phyloP scores from a whole-genome alignment of 2,888 invertebrate genomes.

The Lumbricus terrestris region DNA sequence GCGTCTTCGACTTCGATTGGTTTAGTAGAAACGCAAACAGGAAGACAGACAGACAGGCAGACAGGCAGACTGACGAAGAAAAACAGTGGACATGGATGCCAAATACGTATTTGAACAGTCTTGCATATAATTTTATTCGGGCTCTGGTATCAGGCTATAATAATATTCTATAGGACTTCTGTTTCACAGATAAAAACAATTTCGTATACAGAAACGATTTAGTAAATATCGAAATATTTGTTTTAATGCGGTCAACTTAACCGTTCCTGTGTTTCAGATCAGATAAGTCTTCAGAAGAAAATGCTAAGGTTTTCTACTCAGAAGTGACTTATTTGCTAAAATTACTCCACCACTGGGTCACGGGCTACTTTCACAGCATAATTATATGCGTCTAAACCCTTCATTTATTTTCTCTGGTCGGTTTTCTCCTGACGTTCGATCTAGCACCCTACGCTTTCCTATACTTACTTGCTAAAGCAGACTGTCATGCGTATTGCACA shows the following conservation, averaged over 20 bases:
- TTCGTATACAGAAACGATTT: neutral
- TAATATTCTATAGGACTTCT: neutral
- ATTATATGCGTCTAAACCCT: too few species aligned
- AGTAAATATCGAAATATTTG: neutral
- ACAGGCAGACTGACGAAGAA: neutral
- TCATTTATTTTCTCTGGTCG: too few species aligned
- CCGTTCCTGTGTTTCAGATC: too few species aligned
- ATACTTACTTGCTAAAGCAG: too few species aligned
- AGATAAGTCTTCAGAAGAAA: neutral
- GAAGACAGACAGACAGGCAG: neutral
- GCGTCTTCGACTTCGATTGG: neutral
- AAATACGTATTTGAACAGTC: neutral
- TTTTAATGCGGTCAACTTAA: neutral
- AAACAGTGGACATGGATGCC: neutral
- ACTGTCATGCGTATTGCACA: too few species aligned
- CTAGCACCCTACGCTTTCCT: too few species aligned
- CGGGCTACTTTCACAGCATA: too few species aligned
- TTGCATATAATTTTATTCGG: neutral
- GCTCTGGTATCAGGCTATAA: neutral
- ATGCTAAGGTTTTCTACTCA: neutral
- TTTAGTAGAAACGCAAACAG: neutral
- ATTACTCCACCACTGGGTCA: too few species aligned
- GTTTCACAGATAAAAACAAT: neutral
- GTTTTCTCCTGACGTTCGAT: too few species aligned
- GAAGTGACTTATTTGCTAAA: neutral